These are phyloP conservation scores for Danaus chrysippus DNA, from an alignment of 2,888 invertebrate genomes.

Conservation along the genomic window DNA sequence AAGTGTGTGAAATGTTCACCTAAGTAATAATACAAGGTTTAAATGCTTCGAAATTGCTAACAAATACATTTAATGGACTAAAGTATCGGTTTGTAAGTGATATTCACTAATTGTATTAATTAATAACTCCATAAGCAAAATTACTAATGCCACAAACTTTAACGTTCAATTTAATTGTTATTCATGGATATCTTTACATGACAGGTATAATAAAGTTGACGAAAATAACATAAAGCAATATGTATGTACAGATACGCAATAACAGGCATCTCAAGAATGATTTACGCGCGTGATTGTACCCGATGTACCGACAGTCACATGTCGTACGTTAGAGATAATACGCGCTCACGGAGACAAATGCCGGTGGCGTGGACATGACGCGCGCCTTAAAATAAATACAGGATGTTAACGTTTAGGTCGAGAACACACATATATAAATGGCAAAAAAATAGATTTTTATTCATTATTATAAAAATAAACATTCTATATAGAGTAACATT, in stretches of 20 bases:
- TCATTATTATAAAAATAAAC: background rate
- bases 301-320: conserved; percentile 29
- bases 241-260: conserved; percentile 25
- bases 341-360: conserved; percentile 30
- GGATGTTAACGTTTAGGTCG: conserved; percentile 14
- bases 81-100: too few relatives aligned
- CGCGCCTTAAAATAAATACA: conserved; percentile 28
- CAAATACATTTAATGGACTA: too few relatives aligned
- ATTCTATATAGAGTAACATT: too few relatives aligned
- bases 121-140: too few relatives aligned
- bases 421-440: conserved; percentile 10
- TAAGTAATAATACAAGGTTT: too few relatives aligned
- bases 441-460: background rate
- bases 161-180: too few relatives aligned
- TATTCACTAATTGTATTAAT: too few relatives aligned
- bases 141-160: too few relatives aligned
- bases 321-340: conserved; percentile 27
- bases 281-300: conserved; percentile 29
- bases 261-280: conserved; percentile 30
- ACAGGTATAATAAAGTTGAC: background rate
- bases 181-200: too few relatives aligned
- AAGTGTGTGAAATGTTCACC: too few relatives aligned
- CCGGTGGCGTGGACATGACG: conserved; percentile 29
- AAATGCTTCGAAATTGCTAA: too few relatives aligned
- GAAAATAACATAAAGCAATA: conserved; percentile 12